phyloP scores from a whole-genome alignment of 2,888 invertebrate species.

The Orchestes rusci region DNA sequence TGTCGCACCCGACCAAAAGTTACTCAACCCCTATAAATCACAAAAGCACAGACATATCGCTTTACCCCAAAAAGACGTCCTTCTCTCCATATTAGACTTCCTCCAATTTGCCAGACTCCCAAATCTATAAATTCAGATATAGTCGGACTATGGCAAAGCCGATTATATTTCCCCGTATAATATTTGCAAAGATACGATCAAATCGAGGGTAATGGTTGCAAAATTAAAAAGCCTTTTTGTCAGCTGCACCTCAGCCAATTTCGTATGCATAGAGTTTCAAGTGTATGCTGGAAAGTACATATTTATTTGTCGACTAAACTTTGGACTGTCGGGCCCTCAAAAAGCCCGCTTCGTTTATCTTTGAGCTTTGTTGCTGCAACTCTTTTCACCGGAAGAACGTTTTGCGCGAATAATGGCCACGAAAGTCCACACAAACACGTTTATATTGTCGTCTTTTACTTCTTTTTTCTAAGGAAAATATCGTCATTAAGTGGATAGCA shows the following conservation, averaged over 20 bases:
- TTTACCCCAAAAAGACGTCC: no score
- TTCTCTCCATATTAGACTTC: slow-evolving; percentile 5
- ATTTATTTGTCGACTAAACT: neutral
- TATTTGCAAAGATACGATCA: neutral
- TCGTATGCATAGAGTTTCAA: neutral
- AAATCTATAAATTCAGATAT: slow-evolving; percentile 19
- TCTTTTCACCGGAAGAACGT: neutral
- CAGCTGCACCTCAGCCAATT: no score
- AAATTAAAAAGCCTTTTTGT: no score
- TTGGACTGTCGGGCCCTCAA: no score
- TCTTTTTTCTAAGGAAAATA: no score
- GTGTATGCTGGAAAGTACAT: neutral
- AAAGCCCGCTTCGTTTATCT: neutral
- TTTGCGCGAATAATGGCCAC: no score
- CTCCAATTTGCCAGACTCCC: slow-evolving; percentile 9
- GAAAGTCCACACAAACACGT: no score
- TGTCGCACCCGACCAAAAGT: no score
- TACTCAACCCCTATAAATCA: no score
- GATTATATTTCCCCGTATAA: slow-evolving; percentile 8
- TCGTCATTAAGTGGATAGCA: no score
- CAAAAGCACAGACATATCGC: no score
- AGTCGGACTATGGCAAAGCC: slow-evolving; percentile 16
- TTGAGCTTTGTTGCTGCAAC: neutral
- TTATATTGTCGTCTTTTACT: no score
- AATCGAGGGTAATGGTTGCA: neutral